Base-by-base conservation (phyloP, 2,113 vertebrate genomes). In the Papio anubis region DNA sequence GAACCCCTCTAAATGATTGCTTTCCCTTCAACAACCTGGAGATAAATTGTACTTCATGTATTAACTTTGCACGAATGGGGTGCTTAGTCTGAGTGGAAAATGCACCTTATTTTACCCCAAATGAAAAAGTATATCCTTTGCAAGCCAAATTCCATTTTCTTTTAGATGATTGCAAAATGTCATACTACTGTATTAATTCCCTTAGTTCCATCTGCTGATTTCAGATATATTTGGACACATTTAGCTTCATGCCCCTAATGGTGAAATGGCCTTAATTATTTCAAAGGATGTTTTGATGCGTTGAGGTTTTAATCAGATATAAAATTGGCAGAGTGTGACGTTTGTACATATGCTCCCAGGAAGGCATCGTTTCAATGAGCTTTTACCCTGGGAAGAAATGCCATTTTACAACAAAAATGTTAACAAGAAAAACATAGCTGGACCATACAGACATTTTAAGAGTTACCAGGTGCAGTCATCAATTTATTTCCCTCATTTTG, bases 11-110 rank as follows among this genome's bases (percentile, higher is more conserved):
- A 98, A 98, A 96, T 98, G 97, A 98, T 75, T 92, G 90, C 97
- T 97, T 97, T 97, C 91, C 97, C 97, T 96, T 97, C 94, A 96
- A 96, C 98, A 96, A 93, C 97, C 97, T n/a, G 6, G 90, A 98
- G 98, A 98, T 95, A 98, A 98, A 98, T 98, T 81, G 91, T 85
- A 85, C 97, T 96, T 96, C 89, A 89, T 96, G 95, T 95, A 94
- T 98, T 98, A 97, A 97, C 90, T 97, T 95, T 94, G 93, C 80
- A 96, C 50, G 6, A 95, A 90, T 2, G 25, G 97, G 97, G 97
- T 97, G 92, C 98, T 98, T 97, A 96, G 97, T 97, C 73, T 86
- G 97, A 87, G 73, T 92, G 93, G 92, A 95, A 92, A 80, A 27
- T 80, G 27, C 13, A n/a, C 55, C 81, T 96, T 76, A 88, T 97